These are phyloP conservation scores for Grantiella picta DNA, from an alignment of 2,113 vertebrate genomes.

Conservation along the genomic window DNA sequence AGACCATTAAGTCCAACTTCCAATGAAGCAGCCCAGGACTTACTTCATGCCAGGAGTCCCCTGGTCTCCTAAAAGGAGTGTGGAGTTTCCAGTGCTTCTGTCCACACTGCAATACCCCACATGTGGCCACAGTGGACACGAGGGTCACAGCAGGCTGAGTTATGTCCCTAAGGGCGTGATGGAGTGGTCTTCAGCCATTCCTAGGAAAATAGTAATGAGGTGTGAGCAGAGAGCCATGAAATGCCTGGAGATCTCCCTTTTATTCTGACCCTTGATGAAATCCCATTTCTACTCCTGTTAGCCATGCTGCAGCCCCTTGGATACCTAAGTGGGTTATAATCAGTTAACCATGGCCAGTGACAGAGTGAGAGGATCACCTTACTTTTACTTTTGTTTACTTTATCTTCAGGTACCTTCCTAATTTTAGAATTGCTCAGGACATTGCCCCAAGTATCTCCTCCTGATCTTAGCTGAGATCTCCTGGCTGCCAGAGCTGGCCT, in stretches of 20 bases:
- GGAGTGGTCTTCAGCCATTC: not conserved
- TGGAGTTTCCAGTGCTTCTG: not conserved
- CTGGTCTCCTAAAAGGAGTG: rapidly evolving
- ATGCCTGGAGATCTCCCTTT: not conserved
- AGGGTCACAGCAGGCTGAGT: not conserved
- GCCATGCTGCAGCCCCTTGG: not conserved
- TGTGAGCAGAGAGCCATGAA: not conserved
- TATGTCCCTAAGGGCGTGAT: not conserved
- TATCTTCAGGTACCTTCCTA: not conserved
- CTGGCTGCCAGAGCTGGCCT: not conserved
- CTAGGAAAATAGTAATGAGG: not conserved
- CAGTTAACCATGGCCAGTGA: too few relatives aligned
- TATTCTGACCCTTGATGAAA: not conserved
- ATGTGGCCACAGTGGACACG: not conserved
- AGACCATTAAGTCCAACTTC: not conserved
- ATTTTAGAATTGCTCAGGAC: not conserved
- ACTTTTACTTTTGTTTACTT: not conserved
- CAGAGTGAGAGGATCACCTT: not conserved
- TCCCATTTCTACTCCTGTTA: not conserved
- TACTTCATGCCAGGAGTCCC: not conserved
- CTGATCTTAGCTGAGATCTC: not conserved
- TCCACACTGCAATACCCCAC: not conserved
- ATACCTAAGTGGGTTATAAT: not conserved
- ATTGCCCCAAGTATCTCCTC: not conserved
- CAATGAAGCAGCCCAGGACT: not conserved